Conservation (phyloP, 30 jellyfish, hydroid and myxozoan species). For the Clytia hemisphaerica region DNA sequence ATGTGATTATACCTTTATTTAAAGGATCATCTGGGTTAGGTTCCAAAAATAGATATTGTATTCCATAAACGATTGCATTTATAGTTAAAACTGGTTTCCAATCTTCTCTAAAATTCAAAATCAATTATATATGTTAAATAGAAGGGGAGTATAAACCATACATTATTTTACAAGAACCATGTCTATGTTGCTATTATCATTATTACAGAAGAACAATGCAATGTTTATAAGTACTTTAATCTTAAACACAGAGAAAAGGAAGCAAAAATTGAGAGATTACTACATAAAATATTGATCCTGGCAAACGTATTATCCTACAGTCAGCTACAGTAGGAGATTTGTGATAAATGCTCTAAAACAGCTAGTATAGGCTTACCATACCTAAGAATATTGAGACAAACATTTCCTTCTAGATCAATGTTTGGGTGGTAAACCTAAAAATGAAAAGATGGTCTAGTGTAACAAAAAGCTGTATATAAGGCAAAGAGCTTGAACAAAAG, state of each 20-base stretch:
- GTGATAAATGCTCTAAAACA: too few species aligned
- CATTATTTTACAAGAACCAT: too few species aligned
- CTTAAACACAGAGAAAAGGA: too few species aligned
- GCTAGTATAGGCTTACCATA: conserved; percentile 29
- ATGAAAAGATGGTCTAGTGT: neutral
- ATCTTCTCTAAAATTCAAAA: conserved; percentile 65
- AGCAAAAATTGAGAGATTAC: too few species aligned
- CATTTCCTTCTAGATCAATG: conserved; percentile 94
- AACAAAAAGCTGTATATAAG: neutral
- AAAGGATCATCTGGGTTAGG: conserved; percentile 97
- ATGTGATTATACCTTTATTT: conserved; percentile 82
- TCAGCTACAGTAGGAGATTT: too few species aligned
- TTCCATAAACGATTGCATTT: conserved; percentile 88
- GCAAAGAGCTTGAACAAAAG: too few species aligned
- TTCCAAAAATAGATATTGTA: conserved; percentile 85
- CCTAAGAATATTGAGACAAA: conserved; percentile 87
- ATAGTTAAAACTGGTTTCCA: conserved; percentile 96
- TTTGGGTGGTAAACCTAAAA: conserved; percentile 92
- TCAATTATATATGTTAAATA: neutral
- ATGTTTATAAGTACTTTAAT: too few species aligned
- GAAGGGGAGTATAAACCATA: too few species aligned
- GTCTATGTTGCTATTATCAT: too few species aligned
- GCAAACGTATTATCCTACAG: too few species aligned
- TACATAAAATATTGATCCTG: too few species aligned
- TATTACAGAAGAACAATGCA: too few species aligned